These are phyloP conservation scores for Cerastis rubricosa DNA, from an alignment of 2,888 invertebrate species.

Conservation along the genomic window DNA sequence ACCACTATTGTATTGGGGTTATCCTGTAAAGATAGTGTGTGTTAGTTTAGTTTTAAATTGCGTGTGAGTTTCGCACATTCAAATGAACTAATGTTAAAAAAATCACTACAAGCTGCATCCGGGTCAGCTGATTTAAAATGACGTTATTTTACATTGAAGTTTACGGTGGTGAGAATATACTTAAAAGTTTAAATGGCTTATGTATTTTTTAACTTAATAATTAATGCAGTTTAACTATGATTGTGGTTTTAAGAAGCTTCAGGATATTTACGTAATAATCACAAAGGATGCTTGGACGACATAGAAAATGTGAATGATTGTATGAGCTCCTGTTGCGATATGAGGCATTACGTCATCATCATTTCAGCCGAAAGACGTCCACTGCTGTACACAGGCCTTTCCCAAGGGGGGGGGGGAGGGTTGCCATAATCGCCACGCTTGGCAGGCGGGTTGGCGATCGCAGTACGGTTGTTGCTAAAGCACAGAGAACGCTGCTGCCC, in stretches of 20 bases:
- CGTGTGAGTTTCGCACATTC: slow-evolving; percentile 30
- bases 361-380: no score
- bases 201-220: background rate
- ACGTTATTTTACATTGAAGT: background rate
- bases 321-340: no score
- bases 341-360: no score
- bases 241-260: background rate
- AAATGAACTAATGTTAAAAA: slow-evolving; percentile 9
- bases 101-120: background rate
- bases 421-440: no score
- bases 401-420: no score
- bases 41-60: no score
- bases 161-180: background rate
- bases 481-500: no score
- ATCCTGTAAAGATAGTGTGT: no score
- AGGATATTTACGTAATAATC: background rate
- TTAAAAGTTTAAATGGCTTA: background rate
- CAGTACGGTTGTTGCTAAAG: no score
- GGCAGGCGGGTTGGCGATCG: no score
- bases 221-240: background rate
- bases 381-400: no score
- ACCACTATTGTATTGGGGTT: no score
- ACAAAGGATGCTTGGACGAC: background rate
- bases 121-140: slow-evolving; percentile 7
- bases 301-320: background rate